phyloP scores from a whole-genome alignment of 2,888 invertebrate species.

The Pammene fasciana region DNA sequence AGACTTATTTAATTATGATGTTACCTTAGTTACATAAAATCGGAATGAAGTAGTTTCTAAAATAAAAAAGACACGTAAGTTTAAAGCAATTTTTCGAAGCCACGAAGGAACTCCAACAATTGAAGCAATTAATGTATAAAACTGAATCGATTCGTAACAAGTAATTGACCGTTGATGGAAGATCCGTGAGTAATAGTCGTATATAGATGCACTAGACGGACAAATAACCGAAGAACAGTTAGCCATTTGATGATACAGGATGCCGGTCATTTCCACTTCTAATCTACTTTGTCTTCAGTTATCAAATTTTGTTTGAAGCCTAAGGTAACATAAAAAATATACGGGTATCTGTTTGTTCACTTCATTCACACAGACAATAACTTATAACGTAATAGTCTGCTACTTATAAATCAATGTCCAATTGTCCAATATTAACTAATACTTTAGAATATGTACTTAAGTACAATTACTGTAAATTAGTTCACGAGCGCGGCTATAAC shows the following conservation, averaged over 20 bases:
- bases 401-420: too few relatives aligned
- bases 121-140: conserved; percentile 54
- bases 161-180: conserved; percentile 46
- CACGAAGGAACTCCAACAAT: conserved; percentile 47
- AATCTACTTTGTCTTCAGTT: neutral
- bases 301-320: too few relatives aligned
- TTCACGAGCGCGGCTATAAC: too few relatives aligned
- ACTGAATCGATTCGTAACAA: conserved; percentile 55
- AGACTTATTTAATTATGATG: conserved; percentile 19
- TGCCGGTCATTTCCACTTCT: neutral
- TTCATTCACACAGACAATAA: too few relatives aligned
- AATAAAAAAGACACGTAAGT: conserved; percentile 8
- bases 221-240: conserved; percentile 15
- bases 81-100: conserved; percentile 7
- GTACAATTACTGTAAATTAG: too few relatives aligned
- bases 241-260: conserved; percentile 18
- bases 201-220: conserved; percentile 21
- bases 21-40: conserved; percentile 6
- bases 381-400: too few relatives aligned
- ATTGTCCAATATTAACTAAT: too few relatives aligned
- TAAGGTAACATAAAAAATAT: too few relatives aligned
- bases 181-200: conserved; percentile 42
- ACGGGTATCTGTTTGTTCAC: too few relatives aligned
- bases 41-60: neutral
- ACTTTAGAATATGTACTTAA: too few relatives aligned